Percentiles rank a stretch among this genome's conserved stretches.
phyloP scores from a whole-genome alignment of 1,140 invertebrate genomes.

The Pemphigus obesinymphae region DNA sequence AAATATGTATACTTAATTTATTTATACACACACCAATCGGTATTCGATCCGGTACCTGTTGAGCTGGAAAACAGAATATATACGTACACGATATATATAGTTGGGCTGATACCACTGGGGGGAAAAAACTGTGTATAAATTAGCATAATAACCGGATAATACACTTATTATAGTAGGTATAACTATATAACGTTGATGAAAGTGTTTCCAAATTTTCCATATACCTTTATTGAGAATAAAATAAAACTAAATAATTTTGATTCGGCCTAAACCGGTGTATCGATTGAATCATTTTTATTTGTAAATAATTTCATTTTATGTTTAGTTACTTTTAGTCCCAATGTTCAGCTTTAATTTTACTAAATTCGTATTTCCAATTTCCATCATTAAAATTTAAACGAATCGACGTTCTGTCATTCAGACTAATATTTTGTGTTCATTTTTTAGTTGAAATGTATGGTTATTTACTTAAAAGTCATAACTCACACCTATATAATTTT shows the following conservation, averaged over 20 bases:
- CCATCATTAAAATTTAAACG: not conserved
- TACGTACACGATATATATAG: not conserved
- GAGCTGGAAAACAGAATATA: not conserved
- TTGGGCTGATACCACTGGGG: not conserved
- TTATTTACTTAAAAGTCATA: not conserved
- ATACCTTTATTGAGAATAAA: not conserved
- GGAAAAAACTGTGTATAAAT: not conserved
- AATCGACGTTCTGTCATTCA: not conserved
- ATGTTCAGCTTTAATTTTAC: not conserved
- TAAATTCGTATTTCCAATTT: not conserved
- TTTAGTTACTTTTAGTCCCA: too few species aligned
- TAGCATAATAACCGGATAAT: not conserved
- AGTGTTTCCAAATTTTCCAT: not conserved
- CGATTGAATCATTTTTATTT: not conserved
- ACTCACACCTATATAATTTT: not conserved
- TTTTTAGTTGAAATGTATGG: not conserved
- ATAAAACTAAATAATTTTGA: not conserved
- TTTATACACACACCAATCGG: not conserved
- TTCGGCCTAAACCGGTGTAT: not conserved
- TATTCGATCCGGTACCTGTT: not conserved
- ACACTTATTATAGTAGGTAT: too few species aligned
- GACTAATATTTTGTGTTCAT: not conserved
- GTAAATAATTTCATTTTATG: not conserved
- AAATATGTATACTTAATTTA: not conserved
- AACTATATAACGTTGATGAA: not conserved